A percentile compares a stretch with the other conserved stretches of the same genome.
Conservation (phyloP, 2,113 vertebrate species). For the Acinonyx jubatus region DNA sequence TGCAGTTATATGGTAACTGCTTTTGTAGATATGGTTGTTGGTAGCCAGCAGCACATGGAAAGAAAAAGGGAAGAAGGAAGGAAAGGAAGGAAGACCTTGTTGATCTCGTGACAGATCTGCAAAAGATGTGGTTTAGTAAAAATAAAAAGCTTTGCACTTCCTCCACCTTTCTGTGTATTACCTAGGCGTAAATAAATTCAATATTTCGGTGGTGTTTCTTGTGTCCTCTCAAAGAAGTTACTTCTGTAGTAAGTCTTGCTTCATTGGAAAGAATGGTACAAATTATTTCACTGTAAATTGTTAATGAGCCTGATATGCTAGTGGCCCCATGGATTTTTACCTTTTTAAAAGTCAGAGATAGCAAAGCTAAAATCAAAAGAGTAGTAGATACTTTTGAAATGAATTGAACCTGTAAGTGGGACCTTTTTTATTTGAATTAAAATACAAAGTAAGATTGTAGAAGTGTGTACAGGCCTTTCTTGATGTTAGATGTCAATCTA, state of each 20-base stretch:
- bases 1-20: not conserved
- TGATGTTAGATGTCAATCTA: not conserved
- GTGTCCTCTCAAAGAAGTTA: not conserved
- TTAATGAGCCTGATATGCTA: not conserved
- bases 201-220: not conserved
- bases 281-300: not conserved
- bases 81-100: not conserved
- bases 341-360: not conserved
- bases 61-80: not conserved
- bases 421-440: constrained; percentile 24
- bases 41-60: not conserved
- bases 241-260: not conserved
- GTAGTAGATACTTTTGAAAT: not conserved
- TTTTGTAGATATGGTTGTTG: not conserved
- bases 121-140: not conserved
- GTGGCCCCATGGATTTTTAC: not conserved
- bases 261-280: not conserved
- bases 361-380: constrained; percentile 21
- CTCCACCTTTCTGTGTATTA: not conserved
- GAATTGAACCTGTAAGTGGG: not conserved
- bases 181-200: not conserved
- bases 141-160: not conserved
- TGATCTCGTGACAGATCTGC: not conserved
- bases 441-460: not conserved
- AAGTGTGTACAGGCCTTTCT: not conserved